phyloP scores from a whole-genome alignment of 2,888 invertebrate species.

The Leptopilina myrica region DNA sequence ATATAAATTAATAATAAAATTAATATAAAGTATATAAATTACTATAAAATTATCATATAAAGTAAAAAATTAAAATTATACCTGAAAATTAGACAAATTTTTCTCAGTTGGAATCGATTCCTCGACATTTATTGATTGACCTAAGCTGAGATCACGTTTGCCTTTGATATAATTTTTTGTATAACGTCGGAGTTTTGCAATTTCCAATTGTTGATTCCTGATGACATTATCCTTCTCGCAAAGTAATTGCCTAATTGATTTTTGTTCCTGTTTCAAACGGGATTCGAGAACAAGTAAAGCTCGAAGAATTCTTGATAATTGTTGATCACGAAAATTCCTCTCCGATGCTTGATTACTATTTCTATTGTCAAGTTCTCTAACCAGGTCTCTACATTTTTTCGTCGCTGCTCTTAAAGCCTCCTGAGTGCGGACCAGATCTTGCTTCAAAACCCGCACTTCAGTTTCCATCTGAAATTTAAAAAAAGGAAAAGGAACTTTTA shows the following conservation, averaged over 20 bases:
- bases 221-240: conserved; percentile 86
- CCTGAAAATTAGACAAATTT: conserved; percentile 54
- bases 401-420: conserved; percentile 82
- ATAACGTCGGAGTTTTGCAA: conserved; percentile 80
- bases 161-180: conserved; percentile 80
- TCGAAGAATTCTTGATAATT: conserved; percentile 84
- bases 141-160: conserved; percentile 77
- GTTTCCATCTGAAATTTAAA: conserved; percentile 82
- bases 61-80: not conserved
- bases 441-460: conserved; percentile 76
- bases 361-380: conserved; percentile 75
- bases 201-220: conserved; percentile 83
- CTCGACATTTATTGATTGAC: conserved; percentile 27
- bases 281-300: conserved; percentile 86
- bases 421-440: conserved; percentile 83
- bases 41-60: not conserved
- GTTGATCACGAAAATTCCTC: conserved; percentile 83
- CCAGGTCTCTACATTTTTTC: conserved; percentile 83
- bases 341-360: conserved; percentile 77
- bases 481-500: not conserved
- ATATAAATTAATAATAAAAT: no score
- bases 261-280: conserved; percentile 85
- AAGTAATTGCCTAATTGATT: conserved; percentile 83
- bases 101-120: conserved; percentile 11
- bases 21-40: no score